Conservation (phyloP, 2,797 vertebrate genomes). For the Melanotaenia nigrans region DNA sequence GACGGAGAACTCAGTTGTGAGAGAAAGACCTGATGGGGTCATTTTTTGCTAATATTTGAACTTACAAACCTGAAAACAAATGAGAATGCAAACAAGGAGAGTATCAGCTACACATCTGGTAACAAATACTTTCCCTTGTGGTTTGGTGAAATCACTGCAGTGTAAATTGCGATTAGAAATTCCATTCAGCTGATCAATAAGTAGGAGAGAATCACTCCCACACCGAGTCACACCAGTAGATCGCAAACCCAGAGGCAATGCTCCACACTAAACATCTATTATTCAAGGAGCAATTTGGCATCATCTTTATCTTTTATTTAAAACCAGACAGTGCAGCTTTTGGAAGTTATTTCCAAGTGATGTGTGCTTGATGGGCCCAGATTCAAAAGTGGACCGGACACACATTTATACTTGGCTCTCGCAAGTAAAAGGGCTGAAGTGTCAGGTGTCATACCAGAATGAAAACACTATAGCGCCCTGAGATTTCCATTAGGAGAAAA, state of each 20-base stretch:
- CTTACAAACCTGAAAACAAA: not conserved
- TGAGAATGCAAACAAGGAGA: not conserved
- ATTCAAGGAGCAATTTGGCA: conserved; percentile 47
- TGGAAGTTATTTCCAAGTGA: conserved; percentile 21
- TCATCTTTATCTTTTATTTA: conserved; percentile 47
- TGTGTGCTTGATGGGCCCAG: conserved; percentile 7
- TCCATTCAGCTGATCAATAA: conserved; percentile 4
- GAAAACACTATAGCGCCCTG: not conserved
- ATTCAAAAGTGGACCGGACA: conserved; percentile 13
- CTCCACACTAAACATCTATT: conserved; percentile 40
- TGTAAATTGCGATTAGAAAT: not conserved
- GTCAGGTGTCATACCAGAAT: not conserved
- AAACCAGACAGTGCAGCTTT: conserved; percentile 33
- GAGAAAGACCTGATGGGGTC: not conserved
- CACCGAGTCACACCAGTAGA: conserved; percentile 7
- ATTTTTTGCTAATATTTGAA: not conserved
- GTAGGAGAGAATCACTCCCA: not conserved
- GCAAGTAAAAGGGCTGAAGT: conserved; percentile 9
- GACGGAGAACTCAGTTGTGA: too few species aligned
- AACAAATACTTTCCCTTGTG: not conserved
- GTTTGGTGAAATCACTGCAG: not conserved
- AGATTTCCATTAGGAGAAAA: not conserved
- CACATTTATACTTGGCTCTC: not conserved
- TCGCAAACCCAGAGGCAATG: not conserved
- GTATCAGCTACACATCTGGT: not conserved